A percentile compares a stretch with the other conserved stretches of the same genome.
These are phyloP conservation scores for Drosophila cognata DNA, from an alignment of 2,888 invertebrate species.

Conservation along the genomic window DNA sequence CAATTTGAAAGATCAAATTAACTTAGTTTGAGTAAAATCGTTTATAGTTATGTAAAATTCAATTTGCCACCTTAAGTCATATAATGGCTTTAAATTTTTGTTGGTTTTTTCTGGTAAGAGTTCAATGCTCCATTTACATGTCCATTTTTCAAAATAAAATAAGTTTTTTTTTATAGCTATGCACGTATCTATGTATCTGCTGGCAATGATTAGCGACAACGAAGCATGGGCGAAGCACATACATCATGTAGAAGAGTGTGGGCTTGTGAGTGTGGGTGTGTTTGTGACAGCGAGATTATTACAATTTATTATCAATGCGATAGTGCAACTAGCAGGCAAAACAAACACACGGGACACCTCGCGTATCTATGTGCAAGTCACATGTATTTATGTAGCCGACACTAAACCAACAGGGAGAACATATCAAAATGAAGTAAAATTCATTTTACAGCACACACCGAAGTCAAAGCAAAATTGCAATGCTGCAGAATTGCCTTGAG, in stretches of 20 bases:
- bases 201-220: slow-evolving; percentile 52
- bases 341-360: slow-evolving; percentile 63
- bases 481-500: slow-evolving; percentile 65
- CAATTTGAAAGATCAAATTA: neutral
- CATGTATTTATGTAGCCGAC: slow-evolving; percentile 58
- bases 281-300: slow-evolving; percentile 74
- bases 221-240: slow-evolving; percentile 7
- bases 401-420: slow-evolving; percentile 73
- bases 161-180: neutral
- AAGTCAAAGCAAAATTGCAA: slow-evolving; percentile 68
- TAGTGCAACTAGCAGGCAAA: slow-evolving; percentile 53
- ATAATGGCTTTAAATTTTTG: neutral
- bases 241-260: slow-evolving; percentile 14
- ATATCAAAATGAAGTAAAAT: slow-evolving; percentile 80
- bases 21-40: neutral
- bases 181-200: neutral
- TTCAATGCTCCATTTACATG: neutral
- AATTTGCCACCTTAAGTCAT: too few relatives aligned
- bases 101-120: neutral
- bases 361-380: slow-evolving; percentile 44
- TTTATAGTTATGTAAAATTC: neutral
- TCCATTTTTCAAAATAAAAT: neutral
- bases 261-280: slow-evolving; percentile 2
- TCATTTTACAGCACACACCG: slow-evolving; percentile 67
- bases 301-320: slow-evolving; percentile 79